Base-by-base conservation (phyloP, 2,113 vertebrate genomes). In the Neolamprologus kungweensis region DNA sequence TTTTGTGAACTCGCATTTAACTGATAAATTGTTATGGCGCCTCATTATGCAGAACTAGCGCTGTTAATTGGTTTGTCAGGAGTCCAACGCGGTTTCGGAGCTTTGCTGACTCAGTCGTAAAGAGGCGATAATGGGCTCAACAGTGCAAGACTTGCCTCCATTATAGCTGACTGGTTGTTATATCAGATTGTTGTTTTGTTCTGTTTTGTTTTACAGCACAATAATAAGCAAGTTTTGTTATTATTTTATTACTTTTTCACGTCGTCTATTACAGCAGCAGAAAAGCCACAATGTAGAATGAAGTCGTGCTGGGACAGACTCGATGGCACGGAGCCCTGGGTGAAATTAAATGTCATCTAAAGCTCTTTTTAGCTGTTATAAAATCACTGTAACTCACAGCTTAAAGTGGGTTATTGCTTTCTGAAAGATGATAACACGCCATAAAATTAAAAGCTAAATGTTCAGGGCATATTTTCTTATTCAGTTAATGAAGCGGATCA, bases 21-120 rank as follows among this genome's bases (percentile, higher is more conserved):
- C 82, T 89, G 90, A 92, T 79, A 23, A 80, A 94, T 78, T 84
- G 91, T 92, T 88, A 86, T 86, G 81, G 85, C 73, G 45, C 80
- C 60, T 92, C 87, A 86, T 94, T 94, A 90, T 40, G 82, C 88
- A 85, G 88, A 82, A 82, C 73, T 81, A 81, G 84, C 19, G 4
- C 84, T 47, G 89, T 85, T 95, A 91, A 94, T 92, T 94, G 88
- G 88, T 87, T 91, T 88, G 92, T 95, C 91, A 81, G 91, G 82
- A 88, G 89, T 92, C 91, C 92, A 91, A 63, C 79, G 6, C 9
- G 73, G 68, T 83, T 83, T 14, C 28, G 5, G 63, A 87, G 85
- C 85, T 87, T 85, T 91, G 93, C 93, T 93, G 94, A 94, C 87
- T 88, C 82, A 51, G 91, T 71, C 82, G 28, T 91, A 91, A 93